phyloP scores from a whole-genome alignment of 2,113 vertebrate species.

The Gavia stellata region DNA sequence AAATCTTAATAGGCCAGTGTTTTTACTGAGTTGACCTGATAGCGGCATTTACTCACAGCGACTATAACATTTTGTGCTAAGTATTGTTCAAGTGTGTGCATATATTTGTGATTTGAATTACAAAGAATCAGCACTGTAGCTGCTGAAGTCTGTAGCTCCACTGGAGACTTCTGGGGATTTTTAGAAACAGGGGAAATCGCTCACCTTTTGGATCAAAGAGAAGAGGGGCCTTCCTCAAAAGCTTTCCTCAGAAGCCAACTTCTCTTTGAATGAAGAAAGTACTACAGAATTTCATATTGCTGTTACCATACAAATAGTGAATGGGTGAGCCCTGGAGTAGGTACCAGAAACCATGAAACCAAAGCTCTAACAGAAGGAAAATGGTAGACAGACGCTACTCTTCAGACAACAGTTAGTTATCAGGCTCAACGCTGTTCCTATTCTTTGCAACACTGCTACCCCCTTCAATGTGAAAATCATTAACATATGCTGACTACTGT shows the following conservation, averaged over 20 bases:
- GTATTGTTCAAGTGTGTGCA: neutral
- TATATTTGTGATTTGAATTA: neutral
- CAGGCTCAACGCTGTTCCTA: neutral
- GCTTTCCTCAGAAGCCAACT: neutral
- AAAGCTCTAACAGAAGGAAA: neutral
- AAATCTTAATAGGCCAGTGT: neutral
- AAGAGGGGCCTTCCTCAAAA: neutral
- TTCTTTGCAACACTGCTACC: neutral
- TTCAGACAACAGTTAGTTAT: neutral
- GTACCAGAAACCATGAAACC: neutral
- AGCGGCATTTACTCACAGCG: neutral
- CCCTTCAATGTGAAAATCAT: accelerated
- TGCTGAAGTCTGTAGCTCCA: neutral
- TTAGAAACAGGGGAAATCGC: neutral
- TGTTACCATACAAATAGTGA: neutral
- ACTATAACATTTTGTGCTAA: neutral
- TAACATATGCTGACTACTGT: neutral
- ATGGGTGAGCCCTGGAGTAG: neutral
- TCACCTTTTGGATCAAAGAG: neutral
- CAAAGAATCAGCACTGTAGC: neutral
- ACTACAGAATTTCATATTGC: neutral
- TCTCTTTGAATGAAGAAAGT: neutral
- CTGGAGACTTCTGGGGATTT: neutral
- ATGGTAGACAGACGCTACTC: neutral
- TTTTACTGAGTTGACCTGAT: neutral